Base-by-base conservation (phyloP, 2,113 vertebrate species). In the Chaetorhynchus papuensis region DNA sequence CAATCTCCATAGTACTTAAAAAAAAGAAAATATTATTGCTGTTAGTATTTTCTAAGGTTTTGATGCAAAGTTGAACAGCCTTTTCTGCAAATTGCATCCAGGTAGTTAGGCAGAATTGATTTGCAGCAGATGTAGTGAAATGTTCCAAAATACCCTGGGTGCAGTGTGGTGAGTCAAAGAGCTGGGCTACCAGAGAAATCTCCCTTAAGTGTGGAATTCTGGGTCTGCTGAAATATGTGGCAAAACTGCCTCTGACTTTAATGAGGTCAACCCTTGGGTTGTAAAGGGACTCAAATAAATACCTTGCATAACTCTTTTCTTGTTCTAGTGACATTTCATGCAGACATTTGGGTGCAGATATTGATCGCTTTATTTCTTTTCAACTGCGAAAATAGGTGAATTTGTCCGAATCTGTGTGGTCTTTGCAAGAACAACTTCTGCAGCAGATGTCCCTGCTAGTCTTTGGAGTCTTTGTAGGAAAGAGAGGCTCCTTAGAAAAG, bases 401-500 rank as follows among this genome's bases (percentile, higher is more conserved):
- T 90, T 77, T 81, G 63, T 70, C 39, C 0, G 0, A 77, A 54
- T 70, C 50, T 63, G 42, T 85, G 69, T 90, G 89, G 64, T 89
- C 79, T 93, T 81, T 89, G 64, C 68, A 78, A 75, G 60, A 90
- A 47, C 80, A 70, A 87, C 81, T 92, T 92, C 86, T 92, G 89
- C 0, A 4, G 80, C 94, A 92, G 94, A 92, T 96, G 91, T 87
- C 93, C 68, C 64, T 69, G 86, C 35, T 86, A 84, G 80, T 90
- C 68, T 88, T 87, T 64, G 85, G 82, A 96, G 54, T 53, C 75
- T 94, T 83, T 92, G 66, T n/a, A 83, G 75, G 75, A 85, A 59
- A 91, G 87, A 91, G 84, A 85, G 74, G 33, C 59, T 89, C 77
- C 87, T 87, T 87, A 78, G 83, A 94, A 96, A 96, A 94, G 57